phyloP scores from a whole-genome alignment of 2,888 invertebrate genomes.

The Agrilus mali region DNA sequence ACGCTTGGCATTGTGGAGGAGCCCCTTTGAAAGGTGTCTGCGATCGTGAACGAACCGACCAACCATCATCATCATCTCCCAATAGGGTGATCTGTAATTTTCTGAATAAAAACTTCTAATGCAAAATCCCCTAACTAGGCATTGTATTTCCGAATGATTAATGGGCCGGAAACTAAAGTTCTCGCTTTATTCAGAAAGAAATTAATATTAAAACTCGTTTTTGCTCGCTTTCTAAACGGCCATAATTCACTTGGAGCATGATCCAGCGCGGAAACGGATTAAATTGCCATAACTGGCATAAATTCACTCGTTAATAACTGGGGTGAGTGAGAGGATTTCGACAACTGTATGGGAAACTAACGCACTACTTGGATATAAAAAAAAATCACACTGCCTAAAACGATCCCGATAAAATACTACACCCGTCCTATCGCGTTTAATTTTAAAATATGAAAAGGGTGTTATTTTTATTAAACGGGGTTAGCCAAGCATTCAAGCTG shows the following conservation, averaged over 20 bases:
- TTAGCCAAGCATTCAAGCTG: too few relatives aligned
- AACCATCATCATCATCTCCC: slow-evolving; percentile 7
- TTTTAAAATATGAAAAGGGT: too few relatives aligned
- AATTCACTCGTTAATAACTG: too few relatives aligned
- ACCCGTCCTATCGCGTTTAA: too few relatives aligned
- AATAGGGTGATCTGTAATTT: slow-evolving; percentile 14
- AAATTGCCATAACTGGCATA: too few relatives aligned
- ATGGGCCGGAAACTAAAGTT: slow-evolving; percentile 15
- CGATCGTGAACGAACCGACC: background rate
- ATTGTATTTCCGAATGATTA: slow-evolving; percentile 22
- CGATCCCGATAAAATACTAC: too few relatives aligned
- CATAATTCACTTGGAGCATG: background rate
- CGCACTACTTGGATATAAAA: too few relatives aligned
- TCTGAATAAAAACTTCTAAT: slow-evolving; percentile 21
- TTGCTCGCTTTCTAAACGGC: background rate
- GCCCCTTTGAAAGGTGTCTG: slow-evolving; percentile 11
- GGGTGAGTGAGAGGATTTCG: too few relatives aligned
- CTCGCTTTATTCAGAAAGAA: background rate
- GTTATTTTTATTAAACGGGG: too few relatives aligned
- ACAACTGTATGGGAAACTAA: too few relatives aligned
- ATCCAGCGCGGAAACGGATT: too few relatives aligned
- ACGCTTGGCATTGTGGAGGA: background rate
- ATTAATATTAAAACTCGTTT: slow-evolving; percentile 1
- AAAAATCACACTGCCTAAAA: too few relatives aligned
- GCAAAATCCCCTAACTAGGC: slow-evolving; percentile 24